These are phyloP conservation scores for Cephalopterus ornatus DNA, from an alignment of 2,113 vertebrate species.

Conservation along the genomic window DNA sequence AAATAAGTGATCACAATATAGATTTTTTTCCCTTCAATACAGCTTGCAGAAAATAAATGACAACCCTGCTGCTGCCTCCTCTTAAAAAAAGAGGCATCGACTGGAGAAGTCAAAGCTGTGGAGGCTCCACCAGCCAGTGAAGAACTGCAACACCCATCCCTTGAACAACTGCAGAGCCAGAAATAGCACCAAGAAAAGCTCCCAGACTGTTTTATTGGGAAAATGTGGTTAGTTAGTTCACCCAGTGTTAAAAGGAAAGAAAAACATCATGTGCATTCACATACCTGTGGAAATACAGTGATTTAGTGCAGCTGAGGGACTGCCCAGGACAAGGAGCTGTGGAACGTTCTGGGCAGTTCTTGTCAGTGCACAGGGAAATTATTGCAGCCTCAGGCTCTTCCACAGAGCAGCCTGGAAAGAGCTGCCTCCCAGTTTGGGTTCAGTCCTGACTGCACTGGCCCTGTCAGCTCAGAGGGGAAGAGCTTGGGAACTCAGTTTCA, in stretches of 20 bases:
- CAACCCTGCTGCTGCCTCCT: not conserved
- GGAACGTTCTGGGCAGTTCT: not conserved
- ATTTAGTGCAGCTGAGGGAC: not conserved
- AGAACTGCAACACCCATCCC: not conserved
- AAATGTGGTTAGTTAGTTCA: not conserved
- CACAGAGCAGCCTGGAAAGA: not conserved
- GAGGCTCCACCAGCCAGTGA: not conserved
- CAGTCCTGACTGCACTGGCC: rapidly evolving
- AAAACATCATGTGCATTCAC: not conserved
- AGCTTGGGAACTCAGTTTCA: not conserved
- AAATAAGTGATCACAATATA: not conserved
- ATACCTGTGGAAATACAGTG: not conserved
- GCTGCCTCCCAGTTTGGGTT: not conserved
- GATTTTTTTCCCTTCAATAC: not conserved
- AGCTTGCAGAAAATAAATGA: not conserved
- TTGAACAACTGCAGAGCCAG: not conserved
- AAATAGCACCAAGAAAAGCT: not conserved
- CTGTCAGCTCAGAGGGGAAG: not conserved
- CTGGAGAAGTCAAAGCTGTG: not conserved
- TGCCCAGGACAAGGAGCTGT: not conserved
- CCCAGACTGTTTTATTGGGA: not conserved
- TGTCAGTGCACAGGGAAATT: not conserved
- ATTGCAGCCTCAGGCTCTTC: not conserved
- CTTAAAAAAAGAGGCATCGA: not conserved
- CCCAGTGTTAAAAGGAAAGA: not conserved